Percentiles rank a stretch among this genome's conserved stretches.
These are phyloP conservation scores for Lucilia cuprina DNA, from an alignment of 1,140 invertebrate species.

Conservation along the genomic window DNA sequence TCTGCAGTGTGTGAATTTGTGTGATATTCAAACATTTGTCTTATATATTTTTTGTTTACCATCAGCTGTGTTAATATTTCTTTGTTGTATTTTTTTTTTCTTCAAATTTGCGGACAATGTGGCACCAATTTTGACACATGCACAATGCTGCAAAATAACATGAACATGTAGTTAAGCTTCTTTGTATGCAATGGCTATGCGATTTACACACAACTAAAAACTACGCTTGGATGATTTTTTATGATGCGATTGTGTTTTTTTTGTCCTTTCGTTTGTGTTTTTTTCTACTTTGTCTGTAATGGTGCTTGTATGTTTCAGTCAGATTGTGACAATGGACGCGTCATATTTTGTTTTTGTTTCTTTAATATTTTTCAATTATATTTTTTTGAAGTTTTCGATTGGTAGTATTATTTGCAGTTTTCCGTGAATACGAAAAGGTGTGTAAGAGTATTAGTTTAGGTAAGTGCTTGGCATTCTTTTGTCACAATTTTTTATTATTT, in stretches of 20 bases:
- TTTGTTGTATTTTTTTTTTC: background rate
- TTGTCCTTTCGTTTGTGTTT: background rate
- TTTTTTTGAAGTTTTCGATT: background rate
- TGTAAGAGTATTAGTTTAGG: background rate
- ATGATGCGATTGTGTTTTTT: background rate
- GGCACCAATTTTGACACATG: conserved; percentile 33
- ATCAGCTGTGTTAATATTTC: conserved; percentile 1
- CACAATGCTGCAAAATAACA: conserved; percentile 27
- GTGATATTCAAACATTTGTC: conserved; percentile 22
- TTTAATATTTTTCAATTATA: background rate
- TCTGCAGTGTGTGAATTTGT: background rate
- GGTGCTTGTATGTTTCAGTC: background rate
- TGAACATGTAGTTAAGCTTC: conserved; percentile 13
- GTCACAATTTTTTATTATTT: conserved; percentile 30
- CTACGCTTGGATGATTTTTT: background rate
- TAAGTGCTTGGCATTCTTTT: conserved; percentile 25
- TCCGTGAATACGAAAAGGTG: background rate
- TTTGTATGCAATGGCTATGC: background rate
- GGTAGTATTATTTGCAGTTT: background rate
- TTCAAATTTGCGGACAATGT: conserved; percentile 24
- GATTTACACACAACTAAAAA: background rate
- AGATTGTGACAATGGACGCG: conserved; percentile 29
- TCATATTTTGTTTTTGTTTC: conserved; percentile 22
- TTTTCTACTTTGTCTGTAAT: background rate
- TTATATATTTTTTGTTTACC: background rate